These are phyloP conservation scores for Atta texana DNA, from an alignment of 1,140 invertebrate genomes.

Conservation along the genomic window DNA sequence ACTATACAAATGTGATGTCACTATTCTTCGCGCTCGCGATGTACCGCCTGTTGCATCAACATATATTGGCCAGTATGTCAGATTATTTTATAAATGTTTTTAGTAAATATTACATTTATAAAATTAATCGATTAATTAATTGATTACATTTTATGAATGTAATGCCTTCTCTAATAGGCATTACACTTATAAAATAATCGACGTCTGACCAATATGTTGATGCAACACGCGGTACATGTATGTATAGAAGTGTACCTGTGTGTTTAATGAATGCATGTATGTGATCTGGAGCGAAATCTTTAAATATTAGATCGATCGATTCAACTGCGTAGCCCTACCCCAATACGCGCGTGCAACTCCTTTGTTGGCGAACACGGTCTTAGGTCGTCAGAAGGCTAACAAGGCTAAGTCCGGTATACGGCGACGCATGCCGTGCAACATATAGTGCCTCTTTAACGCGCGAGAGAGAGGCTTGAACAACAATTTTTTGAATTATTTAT, in stretches of 20 bases:
- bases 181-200: no score
- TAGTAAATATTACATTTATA: no score
- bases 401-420: constrained; percentile 61
- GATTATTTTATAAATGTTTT: no score
- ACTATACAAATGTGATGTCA: constrained; percentile 31
- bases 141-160: no score
- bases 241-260: background rate
- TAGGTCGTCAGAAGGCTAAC: constrained; percentile 68
- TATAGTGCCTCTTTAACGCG: constrained; percentile 48
- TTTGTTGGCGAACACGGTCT: constrained; percentile 66
- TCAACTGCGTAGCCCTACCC: constrained; percentile 71
- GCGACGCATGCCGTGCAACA: constrained; percentile 49
- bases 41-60: background rate
- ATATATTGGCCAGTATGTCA: no score
- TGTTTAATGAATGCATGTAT: background rate
- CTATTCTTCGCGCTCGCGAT: constrained; percentile 13
- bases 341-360: constrained; percentile 58
- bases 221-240: background rate
- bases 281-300: constrained; percentile 43
- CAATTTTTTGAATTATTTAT: constrained; percentile 69
- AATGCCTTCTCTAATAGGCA: no score
- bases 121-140: no score
- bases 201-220: no score
- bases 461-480: constrained; percentile 53
- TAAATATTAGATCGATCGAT: constrained; percentile 72